Percentiles rank a stretch among this genome's conserved stretches.
These are phyloP conservation scores for Psilopogon haemacephalus DNA, from an alignment of 2,113 vertebrate species.

Conservation along the genomic window DNA sequence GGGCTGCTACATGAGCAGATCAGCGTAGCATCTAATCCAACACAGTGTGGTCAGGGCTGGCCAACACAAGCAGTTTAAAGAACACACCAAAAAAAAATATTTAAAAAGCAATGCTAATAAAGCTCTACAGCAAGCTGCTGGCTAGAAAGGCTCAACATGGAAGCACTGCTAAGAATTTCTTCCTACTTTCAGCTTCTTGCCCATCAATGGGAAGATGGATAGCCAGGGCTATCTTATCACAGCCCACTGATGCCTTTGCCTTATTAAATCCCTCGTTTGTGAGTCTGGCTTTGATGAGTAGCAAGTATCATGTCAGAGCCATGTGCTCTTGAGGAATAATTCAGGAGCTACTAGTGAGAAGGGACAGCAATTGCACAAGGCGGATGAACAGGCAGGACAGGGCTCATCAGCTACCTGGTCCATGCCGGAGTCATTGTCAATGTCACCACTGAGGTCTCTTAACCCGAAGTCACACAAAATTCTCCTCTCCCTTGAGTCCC, in stretches of 20 bases:
- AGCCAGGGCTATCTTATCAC: neutral
- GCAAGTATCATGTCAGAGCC: neutral
- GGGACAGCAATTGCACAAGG: fast-evolving
- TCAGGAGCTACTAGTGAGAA: neutral
- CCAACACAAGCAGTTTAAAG: neutral
- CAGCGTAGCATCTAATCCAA: neutral
- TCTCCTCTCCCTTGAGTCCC: neutral
- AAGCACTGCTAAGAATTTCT: neutral
- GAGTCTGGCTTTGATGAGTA: neutral
- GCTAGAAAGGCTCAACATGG: neutral
- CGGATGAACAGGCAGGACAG: neutral
- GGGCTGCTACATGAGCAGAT: neutral
- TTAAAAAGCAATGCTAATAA: neutral
- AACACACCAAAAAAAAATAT: neutral
- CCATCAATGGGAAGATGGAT: neutral
- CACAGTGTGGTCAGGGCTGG: neutral
- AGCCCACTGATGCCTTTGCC: neutral
- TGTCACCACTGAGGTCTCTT: neutral
- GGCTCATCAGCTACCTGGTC: neutral
- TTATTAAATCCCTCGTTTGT: neutral
- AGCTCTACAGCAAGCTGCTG: neutral
- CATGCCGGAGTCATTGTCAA: neutral
- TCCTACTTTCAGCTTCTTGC: neutral
- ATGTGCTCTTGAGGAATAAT: fast-evolving
- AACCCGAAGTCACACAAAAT: fast-evolving